Conservation (phyloP, 1,140 invertebrate species). For the Anadara kagoshimensis region DNA sequence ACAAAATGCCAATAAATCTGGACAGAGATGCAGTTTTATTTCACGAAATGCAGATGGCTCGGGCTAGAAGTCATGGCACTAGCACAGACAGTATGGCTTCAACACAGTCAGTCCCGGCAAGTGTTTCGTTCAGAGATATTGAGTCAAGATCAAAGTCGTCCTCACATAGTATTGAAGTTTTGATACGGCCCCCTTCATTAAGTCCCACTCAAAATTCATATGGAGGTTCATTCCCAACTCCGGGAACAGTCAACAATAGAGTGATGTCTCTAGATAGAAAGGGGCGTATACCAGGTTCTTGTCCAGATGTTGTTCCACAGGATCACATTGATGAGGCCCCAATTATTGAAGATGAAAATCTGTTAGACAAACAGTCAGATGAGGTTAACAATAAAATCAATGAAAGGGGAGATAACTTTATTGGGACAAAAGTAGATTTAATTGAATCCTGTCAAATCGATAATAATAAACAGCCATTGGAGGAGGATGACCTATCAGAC, state of each 20-base stretch:
- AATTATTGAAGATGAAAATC: neutral
- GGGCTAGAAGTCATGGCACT: slow-evolving; percentile 49
- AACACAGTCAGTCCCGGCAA: slow-evolving; percentile 62
- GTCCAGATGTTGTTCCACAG: slow-evolving; percentile 31
- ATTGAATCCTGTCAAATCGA: neutral
- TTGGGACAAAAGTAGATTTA: neutral
- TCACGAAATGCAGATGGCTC: slow-evolving; percentile 66
- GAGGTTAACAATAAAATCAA: neutral
- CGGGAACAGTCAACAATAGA: slow-evolving; percentile 8
- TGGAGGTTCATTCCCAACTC: slow-evolving; percentile 33
- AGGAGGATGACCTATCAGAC: neutral
- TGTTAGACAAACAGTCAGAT: neutral
- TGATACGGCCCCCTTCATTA: slow-evolving; percentile 52
- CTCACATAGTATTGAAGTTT: slow-evolving; percentile 67
- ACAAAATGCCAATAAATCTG: slow-evolving; percentile 58
- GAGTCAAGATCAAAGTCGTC: slow-evolving; percentile 41
- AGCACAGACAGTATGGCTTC: slow-evolving; percentile 64
- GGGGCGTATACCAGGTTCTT: slow-evolving; percentile 9
- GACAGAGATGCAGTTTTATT: slow-evolving; percentile 69
- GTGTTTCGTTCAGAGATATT: slow-evolving; percentile 51
- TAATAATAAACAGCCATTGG: neutral
- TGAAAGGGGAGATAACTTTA: neutral
- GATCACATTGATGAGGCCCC: neutral
- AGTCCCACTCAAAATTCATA: slow-evolving; percentile 18
- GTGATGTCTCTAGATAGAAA: slow-evolving; percentile 4